Base-by-base conservation (phyloP, 2,888 invertebrate species). In the Anorthoa munda region DNA sequence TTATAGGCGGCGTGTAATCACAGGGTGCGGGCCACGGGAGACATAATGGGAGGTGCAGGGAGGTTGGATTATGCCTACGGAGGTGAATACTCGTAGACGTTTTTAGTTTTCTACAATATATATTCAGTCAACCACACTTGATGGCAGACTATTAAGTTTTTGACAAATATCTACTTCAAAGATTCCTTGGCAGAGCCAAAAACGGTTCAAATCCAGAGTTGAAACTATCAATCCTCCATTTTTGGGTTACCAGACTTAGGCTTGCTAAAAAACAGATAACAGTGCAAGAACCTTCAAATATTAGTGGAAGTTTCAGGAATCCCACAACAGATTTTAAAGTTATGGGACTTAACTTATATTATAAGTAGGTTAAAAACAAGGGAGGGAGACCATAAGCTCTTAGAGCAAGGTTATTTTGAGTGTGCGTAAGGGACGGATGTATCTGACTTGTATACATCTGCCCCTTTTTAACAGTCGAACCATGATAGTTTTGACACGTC, bases 1-100 rank as follows among this genome's bases (percentile, higher is more conserved):
- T 94, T 94, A 93, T 87, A 90, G 87, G 91, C 80, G 86, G 81
- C 82, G 55, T 48, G 71, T 87, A 88, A 84, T 90, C 78, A 88
- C 84, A 84, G 89, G 75, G 77, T 77, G 71, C 69, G 56, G 64
- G 53, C 60, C 56, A 50, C 68, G 18, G 73, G 53, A 48, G 12
- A n/a, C 60, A 12, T 50, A 55, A 59, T n/a, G 2, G 46, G 26
- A 59, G 55, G 48, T 26, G 53, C 11, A n/a, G 23, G 26, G 15
- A 31, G 12, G 11, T 2, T 12, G 0, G 0, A 59, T 45, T 39
- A 9, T 81, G 75, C 83, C 83, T 73, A 72, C 11, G 12, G 56
- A 39, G 7, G 45, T 15, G 13, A 1, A 4, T 15, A 21, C 70
- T 79, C 79, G 12, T 0, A 12, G 73, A 81, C 72, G 66, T 5